Evolutionary conservation across 2,888 invertebrate species (phyloP), one percentile per base, ranked within the genome.

Genomic region (Anoplius nigerrimus): DNA sequence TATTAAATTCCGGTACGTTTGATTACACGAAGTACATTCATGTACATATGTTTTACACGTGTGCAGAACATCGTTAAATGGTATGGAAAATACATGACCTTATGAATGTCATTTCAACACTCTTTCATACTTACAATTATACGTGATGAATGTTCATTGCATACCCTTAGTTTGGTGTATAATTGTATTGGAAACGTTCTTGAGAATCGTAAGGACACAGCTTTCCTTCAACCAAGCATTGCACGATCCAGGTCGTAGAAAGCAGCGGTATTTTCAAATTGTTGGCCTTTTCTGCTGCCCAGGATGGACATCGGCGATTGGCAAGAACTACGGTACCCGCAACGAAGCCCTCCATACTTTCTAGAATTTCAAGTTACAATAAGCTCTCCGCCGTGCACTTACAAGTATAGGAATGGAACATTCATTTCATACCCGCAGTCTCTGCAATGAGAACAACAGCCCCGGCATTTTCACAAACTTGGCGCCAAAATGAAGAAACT

Each of bases 161-260:
- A 61, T 43, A 61, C 57, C 53, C 52, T 62, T 74, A 76, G 24
- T 69, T 72, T 55, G 53, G 24, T 34, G 60, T 66, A 27, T 90
- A 91, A 87, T 90, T 91, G 75, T 92, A 91, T 71, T 90, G 90
- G 81, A 91, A 91, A 86, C 89, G 90, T 55, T 89, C 88, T 85
- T 92, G 91, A 67, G 89, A 87, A 77, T 90, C 90, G 6, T 91
- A 90, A 0, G 88, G 79, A 71, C 91, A 87, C 43, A 90, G 87
- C 62, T 90, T 89, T 1, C 93, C 93, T 77, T 92, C 92, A 69
- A 94, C 92, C 46, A 94, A 88, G 76, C 92, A 92, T 79, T 94
- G 94, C 3, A 93, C 90, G 0, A 94, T 89, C 94, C 94, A 95
- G 1, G 91, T 91, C 0, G 93, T 92, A 0, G 93, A 92, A 0